These are phyloP conservation scores for Egretta garzetta DNA, from an alignment of 2,113 vertebrate species.

Conservation along the genomic window DNA sequence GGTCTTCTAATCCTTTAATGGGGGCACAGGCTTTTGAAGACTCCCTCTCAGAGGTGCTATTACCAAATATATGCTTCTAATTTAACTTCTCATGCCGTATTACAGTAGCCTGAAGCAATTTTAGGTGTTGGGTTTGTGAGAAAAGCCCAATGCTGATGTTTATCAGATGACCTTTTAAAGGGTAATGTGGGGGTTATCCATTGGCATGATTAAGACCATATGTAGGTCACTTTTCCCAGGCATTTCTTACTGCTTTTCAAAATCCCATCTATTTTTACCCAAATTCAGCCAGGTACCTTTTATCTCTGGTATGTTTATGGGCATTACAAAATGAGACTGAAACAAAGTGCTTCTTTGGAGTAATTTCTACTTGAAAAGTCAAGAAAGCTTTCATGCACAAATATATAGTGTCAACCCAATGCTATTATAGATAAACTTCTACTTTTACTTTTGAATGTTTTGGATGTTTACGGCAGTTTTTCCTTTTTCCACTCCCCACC, in stretches of 20 bases:
- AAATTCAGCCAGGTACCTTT: constrained; percentile 19
- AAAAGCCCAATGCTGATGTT: constrained; percentile 82
- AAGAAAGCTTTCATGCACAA: neutral
- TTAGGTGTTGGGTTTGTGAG: constrained; percentile 83
- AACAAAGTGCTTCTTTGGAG: neutral
- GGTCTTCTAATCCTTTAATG: constrained; percentile 34
- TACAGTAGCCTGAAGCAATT: constrained; percentile 55
- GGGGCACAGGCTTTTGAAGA: constrained; percentile 43
- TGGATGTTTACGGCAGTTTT: neutral
- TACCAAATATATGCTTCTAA: constrained; percentile 83
- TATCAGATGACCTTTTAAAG: constrained; percentile 91
- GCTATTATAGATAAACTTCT: neutral
- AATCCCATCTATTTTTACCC: constrained; percentile 47
- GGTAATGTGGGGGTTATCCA: constrained; percentile 81
- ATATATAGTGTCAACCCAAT: neutral
- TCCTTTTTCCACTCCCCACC: neutral
- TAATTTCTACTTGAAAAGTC: neutral
- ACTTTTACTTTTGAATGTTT: neutral
- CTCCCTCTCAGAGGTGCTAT: constrained; percentile 58
- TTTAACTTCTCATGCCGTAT: constrained; percentile 77
- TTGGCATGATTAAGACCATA: constrained; percentile 80
- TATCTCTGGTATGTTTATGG: constrained; percentile 11
- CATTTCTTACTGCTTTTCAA: constrained; percentile 40
- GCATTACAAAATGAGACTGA: neutral
- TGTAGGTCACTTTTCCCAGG: constrained; percentile 72